Percentiles rank a stretch among this genome's conserved stretches.
Evolutionary conservation across 1,140 invertebrate genomes (phyloP).

Genomic region (Probaryconus sp.): DNA sequence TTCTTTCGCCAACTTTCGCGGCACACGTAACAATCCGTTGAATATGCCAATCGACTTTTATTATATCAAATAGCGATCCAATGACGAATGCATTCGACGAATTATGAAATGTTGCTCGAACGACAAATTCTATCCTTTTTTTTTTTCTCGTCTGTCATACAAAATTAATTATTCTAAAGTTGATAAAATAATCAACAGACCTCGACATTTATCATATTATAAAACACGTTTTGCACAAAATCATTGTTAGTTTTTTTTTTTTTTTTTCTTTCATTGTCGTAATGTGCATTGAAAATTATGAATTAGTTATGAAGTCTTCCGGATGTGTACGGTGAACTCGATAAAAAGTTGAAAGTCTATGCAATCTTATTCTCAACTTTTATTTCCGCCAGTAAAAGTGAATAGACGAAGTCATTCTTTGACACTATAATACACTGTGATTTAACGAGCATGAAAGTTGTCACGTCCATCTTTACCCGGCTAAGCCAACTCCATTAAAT

Average conservation of each 20-base stretch:
- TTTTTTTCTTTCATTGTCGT: background rate
- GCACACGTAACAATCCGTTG: slow-evolving; percentile 23
- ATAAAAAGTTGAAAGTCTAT: slow-evolving; percentile 31
- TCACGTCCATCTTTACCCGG: slow-evolving; percentile 31
- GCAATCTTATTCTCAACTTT: slow-evolving; percentile 16
- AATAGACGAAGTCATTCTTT: slow-evolving; percentile 48
- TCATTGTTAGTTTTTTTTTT: background rate
- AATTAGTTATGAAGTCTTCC: slow-evolving; percentile 1
- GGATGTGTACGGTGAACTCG: background rate
- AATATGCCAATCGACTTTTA: slow-evolving; percentile 2
- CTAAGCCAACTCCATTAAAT: slow-evolving; percentile 19
- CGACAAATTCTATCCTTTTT: too few relatives aligned
- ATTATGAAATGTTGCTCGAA: background rate
- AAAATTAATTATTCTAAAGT: too few relatives aligned
- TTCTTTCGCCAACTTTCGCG: slow-evolving; percentile 42
- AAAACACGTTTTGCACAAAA: too few relatives aligned
- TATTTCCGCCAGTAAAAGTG: slow-evolving; percentile 53
- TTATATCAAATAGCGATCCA: background rate
- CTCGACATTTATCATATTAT: too few relatives aligned
- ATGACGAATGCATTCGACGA: too few relatives aligned
- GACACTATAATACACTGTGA: slow-evolving; percentile 37
- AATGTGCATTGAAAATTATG: background rate
- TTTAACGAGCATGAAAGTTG: slow-evolving; percentile 64
- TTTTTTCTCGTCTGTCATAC: too few relatives aligned
- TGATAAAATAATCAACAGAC: too few relatives aligned